A percentile compares a stretch with the other conserved stretches of the same genome.
Conservation (phyloP, 2,113 vertebrate genomes). For the Rattus norvegicus region DNA sequence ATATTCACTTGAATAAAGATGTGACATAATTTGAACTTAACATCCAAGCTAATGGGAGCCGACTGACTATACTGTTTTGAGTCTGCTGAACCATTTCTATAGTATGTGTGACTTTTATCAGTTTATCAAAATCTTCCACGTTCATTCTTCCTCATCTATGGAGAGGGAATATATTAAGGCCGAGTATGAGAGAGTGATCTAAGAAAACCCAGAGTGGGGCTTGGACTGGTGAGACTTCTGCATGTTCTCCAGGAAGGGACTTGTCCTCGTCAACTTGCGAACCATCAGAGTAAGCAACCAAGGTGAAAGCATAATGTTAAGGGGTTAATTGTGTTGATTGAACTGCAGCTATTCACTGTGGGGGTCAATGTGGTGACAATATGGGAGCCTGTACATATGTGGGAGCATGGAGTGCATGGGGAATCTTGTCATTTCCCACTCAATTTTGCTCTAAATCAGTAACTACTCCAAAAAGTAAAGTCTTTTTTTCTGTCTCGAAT, state of each 20-base stretch:
- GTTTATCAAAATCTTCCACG: not conserved
- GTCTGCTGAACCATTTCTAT: not conserved
- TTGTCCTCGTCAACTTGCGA: not conserved
- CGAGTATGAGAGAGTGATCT: no score
- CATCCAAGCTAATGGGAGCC: not conserved
- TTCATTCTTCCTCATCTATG: not conserved
- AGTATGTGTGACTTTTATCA: not conserved
- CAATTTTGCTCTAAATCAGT: not conserved
- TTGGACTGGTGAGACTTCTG: not conserved
- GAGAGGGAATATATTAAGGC: not conserved
- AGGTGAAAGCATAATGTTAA: not conserved
- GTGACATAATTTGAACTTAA: not conserved
- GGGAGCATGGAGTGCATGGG: no score
- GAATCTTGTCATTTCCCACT: not conserved
- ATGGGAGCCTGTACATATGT: accelerated
- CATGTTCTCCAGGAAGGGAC: accelerated
- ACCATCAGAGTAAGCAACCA: not conserved
- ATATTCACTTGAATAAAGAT: not conserved
- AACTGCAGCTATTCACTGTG: not conserved
- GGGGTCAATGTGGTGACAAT: not conserved
- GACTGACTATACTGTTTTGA: not conserved
- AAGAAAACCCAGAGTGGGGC: not conserved
- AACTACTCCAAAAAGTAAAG: not conserved
- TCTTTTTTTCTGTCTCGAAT: not conserved
- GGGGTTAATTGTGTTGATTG: no score